A percentile compares a stretch with the other conserved stretches of the same genome.
Evolutionary conservation across 2,888 invertebrate species (phyloP).

Genomic region (Acronicta leporina): DNA sequence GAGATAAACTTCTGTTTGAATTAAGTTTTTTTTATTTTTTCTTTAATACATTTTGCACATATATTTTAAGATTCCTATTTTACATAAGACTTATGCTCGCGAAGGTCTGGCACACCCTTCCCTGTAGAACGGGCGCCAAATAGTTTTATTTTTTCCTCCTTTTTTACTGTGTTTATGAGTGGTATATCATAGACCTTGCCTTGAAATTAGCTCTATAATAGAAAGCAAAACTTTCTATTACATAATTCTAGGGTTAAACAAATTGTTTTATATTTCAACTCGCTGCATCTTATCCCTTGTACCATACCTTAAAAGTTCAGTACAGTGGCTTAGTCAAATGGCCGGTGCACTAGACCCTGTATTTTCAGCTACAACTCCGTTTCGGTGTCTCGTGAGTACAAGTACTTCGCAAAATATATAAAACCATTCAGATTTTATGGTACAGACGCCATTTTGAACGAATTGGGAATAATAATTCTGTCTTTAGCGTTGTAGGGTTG

Average conservation of each 20-base stretch:
- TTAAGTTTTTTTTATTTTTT: too few species aligned
- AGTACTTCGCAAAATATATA: slow-evolving; percentile 42
- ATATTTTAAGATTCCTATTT: too few species aligned
- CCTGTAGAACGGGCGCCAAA: too few species aligned
- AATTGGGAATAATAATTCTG: slow-evolving; percentile 47
- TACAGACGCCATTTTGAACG: slow-evolving; percentile 29
- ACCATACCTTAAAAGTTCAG: slow-evolving; percentile 50
- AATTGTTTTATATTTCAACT: slow-evolving; percentile 1
- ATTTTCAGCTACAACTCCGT: slow-evolving; percentile 35
- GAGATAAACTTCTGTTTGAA: too few species aligned
- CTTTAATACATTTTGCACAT: too few species aligned
- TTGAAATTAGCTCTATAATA: too few species aligned
- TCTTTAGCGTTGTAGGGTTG: slow-evolving; percentile 31
- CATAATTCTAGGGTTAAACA: neutral
- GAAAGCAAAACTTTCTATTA: too few species aligned
- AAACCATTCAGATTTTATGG: slow-evolving; percentile 47
- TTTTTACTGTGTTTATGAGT: too few species aligned
- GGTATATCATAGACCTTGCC: too few species aligned
- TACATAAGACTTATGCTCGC: too few species aligned
- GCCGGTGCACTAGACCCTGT: slow-evolving; percentile 62
- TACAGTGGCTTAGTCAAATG: slow-evolving; percentile 77
- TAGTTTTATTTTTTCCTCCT: too few species aligned
- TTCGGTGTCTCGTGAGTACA: slow-evolving; percentile 41
- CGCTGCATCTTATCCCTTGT: slow-evolving; percentile 41
- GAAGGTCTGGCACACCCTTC: too few species aligned